Evolutionary conservation across 2,888 invertebrate species (phyloP).

Genomic region (Thereva unica): DNA sequence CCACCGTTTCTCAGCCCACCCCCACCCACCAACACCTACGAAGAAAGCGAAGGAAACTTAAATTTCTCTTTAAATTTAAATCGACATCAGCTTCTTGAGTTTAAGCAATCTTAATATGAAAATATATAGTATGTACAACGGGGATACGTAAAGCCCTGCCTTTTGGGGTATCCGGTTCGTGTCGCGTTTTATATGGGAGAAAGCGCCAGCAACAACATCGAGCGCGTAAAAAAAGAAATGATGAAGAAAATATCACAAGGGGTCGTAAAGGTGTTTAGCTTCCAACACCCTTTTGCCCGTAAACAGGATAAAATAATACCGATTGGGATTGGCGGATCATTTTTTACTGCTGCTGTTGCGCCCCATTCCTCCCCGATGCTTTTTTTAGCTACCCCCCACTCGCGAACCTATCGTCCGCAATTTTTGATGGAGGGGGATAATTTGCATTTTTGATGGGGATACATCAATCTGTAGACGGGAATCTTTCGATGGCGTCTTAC

Average conservation of each 20-base stretch:
- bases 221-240: no score
- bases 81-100: slow-evolving; percentile 20
- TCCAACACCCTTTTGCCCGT: not conserved
- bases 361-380: not conserved
- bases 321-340: slow-evolving; percentile 10
- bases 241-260: not conserved
- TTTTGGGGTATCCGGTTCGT: no score
- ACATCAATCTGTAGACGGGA: slow-evolving; percentile 25
- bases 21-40: slow-evolving; percentile 7
- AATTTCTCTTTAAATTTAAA: slow-evolving; percentile 26
- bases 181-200: no score
- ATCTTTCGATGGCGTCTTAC: slow-evolving; percentile 27
- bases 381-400: not conserved
- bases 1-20: not conserved
- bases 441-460: slow-evolving; percentile 34
- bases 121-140: no score
- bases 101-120: slow-evolving; percentile 8
- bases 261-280: slow-evolving; percentile 2
- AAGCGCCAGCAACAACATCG: no score
- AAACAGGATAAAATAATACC: slow-evolving; percentile 10
- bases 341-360: not conserved
- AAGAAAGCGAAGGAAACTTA: slow-evolving; percentile 2
- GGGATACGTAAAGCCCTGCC: no score
- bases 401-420: no score
- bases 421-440: slow-evolving; percentile 3